Evolutionary conservation across 2,888 invertebrate genomes (phyloP).

Genomic region (Mythimna ferrago): DNA sequence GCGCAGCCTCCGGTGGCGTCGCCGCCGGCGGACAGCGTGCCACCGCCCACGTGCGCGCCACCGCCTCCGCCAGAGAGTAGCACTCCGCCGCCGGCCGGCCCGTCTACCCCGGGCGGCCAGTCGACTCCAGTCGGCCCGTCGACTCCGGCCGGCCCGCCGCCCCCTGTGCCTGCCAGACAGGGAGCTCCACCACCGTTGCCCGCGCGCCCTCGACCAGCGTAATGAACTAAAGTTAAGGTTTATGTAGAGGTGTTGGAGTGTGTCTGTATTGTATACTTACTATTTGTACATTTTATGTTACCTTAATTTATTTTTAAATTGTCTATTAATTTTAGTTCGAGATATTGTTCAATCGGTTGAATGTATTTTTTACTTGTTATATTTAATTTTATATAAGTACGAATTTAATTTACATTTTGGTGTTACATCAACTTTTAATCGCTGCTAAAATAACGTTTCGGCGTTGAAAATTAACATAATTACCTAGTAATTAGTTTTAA

Average conservation of each 20-base stretch:
- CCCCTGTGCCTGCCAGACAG: constrained; percentile 90
- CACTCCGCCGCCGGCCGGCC: constrained; percentile 73
- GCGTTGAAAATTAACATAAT: constrained; percentile 24
- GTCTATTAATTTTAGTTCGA: constrained; percentile 8
- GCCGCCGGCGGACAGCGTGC: constrained; percentile 90
- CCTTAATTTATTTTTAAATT: constrained; percentile 30
- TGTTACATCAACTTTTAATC: constrained; percentile 35
- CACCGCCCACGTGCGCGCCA: constrained; percentile 93
- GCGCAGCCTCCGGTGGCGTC: constrained; percentile 84
- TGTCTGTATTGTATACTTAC: constrained; percentile 24
- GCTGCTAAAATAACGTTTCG: constrained; percentile 34
- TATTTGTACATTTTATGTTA: constrained; percentile 45
- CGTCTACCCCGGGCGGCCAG: constrained; percentile 67
- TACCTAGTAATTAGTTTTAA: constrained; percentile 16
- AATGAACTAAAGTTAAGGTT: constrained; percentile 57
- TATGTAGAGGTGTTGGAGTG: constrained; percentile 8
- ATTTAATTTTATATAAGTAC: constrained; percentile 19
- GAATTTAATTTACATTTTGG: constrained; percentile 46
- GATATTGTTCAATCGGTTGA: constrained; percentile 5
- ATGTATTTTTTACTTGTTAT: constrained; percentile 8
- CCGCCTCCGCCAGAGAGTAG: constrained; percentile 83
- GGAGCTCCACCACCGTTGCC: constrained; percentile 93
- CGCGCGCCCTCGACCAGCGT: constrained; percentile 89
- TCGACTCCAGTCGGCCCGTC: constrained; percentile 83
- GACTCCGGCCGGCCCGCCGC: constrained; percentile 81